A percentile compares a stretch with the other conserved stretches of the same genome.
phyloP scores from a whole-genome alignment of 2,888 invertebrate species.

The Agrotis puta region DNA sequence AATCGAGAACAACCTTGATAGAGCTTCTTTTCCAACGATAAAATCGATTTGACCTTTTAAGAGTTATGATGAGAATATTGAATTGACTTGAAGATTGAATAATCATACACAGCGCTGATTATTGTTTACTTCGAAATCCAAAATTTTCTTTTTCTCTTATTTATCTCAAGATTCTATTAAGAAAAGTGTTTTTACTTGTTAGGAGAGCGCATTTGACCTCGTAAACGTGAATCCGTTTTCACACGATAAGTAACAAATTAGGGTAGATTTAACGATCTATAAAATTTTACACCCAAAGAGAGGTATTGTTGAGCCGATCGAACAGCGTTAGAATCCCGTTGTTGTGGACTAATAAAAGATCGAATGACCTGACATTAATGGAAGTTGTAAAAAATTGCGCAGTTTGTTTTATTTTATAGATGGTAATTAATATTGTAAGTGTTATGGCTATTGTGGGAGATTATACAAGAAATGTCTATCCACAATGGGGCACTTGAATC shows the following conservation, averaged over 20 bases:
- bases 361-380: conserved; percentile 31
- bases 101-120: too few relatives aligned
- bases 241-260: conserved; percentile 70
- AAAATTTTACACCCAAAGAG: conserved; percentile 67
- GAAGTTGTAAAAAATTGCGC: conserved; percentile 39
- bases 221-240: conserved; percentile 66
- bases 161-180: background rate
- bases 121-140: too few relatives aligned
- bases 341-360: conserved; percentile 47
- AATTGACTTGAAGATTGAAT: too few relatives aligned
- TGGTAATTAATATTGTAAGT: conserved; percentile 38
- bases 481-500: too few relatives aligned
- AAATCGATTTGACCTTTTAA: too few relatives aligned
- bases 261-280: conserved; percentile 71
- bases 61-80: too few relatives aligned
- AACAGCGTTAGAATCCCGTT: conserved; percentile 26
- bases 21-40: too few relatives aligned
- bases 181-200: conserved; percentile 37
- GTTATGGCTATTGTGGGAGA: conserved; percentile 4
- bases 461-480: conserved; percentile 1
- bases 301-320: conserved; percentile 58
- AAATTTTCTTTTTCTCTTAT: too few relatives aligned
- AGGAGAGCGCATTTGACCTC: conserved; percentile 46
- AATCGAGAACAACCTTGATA: too few relatives aligned
- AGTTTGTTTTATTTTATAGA: conserved; percentile 40